phyloP scores from a whole-genome alignment of 1,140 invertebrate species.

The Sipha flava region DNA sequence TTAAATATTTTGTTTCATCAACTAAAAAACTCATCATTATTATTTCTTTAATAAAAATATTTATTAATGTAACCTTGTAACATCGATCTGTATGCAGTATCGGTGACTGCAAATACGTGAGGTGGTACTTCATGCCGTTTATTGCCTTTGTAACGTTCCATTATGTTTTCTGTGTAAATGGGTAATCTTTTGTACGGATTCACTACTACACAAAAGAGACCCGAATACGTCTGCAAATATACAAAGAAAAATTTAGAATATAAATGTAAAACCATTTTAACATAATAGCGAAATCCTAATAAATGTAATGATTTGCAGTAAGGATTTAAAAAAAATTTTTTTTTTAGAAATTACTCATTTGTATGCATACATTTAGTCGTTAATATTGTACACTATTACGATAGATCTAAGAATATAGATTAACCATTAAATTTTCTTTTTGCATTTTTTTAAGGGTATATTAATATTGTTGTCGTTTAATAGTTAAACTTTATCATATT shows the following conservation, averaged over 20 bases:
- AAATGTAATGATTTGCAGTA: too few relatives aligned
- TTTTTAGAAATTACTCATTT: too few relatives aligned
- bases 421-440: too few relatives aligned
- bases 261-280: neutral
- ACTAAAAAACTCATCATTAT: too few relatives aligned
- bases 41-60: neutral
- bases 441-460: too few relatives aligned
- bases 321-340: too few relatives aligned
- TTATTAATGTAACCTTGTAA: constrained; percentile 81
- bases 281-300: neutral
- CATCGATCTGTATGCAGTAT: constrained; percentile 97
- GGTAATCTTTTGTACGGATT: constrained; percentile 98
- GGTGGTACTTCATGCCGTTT: constrained; percentile 98
- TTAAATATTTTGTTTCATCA: neutral
- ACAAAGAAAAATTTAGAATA: neutral
- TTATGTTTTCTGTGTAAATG: constrained; percentile 98
- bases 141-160: constrained; percentile 99
- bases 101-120: constrained; percentile 98
- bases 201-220: constrained; percentile 97
- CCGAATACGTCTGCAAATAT: constrained; percentile 89
- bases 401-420: too few relatives aligned
- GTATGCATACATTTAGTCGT: too few relatives aligned
- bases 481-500: too few relatives aligned
- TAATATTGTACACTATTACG: too few relatives aligned
- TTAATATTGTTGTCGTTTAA: too few relatives aligned